These are phyloP conservation scores for Helleia helle DNA, from an alignment of 2,888 invertebrate genomes.

Conservation along the genomic window DNA sequence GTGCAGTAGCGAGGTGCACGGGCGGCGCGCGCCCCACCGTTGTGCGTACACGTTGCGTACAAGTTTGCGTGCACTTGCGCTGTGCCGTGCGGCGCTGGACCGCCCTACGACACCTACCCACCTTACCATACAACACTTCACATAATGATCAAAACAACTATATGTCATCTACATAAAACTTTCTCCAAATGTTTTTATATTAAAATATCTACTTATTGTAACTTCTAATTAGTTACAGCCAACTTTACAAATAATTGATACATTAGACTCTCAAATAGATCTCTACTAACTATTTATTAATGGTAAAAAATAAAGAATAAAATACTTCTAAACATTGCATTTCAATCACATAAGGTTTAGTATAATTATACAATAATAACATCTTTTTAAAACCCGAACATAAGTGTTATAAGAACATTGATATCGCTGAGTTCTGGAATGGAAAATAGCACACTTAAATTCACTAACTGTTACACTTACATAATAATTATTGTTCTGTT, in stretches of 20 bases:
- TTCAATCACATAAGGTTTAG: slow-evolving; percentile 74
- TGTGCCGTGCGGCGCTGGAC: slow-evolving; percentile 19
- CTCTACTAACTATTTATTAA: slow-evolving; percentile 74
- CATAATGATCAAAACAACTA: slow-evolving; percentile 72
- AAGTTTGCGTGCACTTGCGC: slow-evolving; percentile 13
- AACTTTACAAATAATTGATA: slow-evolving; percentile 75
- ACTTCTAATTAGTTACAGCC: slow-evolving; percentile 74
- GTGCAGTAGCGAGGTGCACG: slow-evolving; percentile 46
- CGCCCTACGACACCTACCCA: slow-evolving; percentile 40
- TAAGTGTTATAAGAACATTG: slow-evolving; percentile 71
- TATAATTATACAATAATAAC: slow-evolving; percentile 72
- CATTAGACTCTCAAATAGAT: slow-evolving; percentile 75
- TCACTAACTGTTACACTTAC: slow-evolving; percentile 74
- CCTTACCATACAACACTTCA: slow-evolving; percentile 66
- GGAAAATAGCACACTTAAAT: slow-evolving; percentile 74
- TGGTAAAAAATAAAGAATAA: slow-evolving; percentile 75
- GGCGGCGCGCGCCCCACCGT: slow-evolving; percentile 33
- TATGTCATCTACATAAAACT: slow-evolving; percentile 72
- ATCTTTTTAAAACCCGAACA: slow-evolving; percentile 71
- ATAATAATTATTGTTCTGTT: slow-evolving; percentile 74
- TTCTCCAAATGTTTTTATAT: slow-evolving; percentile 74
- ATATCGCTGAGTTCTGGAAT: slow-evolving; percentile 73
- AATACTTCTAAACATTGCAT: slow-evolving; percentile 75
- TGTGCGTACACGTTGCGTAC: slow-evolving; percentile 68
- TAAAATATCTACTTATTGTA: slow-evolving; percentile 73